A percentile compares a stretch with the other conserved stretches of the same genome.
These are phyloP conservation scores for Rhea americana DNA, from an alignment of 2,113 vertebrate genomes.

Conservation along the genomic window DNA sequence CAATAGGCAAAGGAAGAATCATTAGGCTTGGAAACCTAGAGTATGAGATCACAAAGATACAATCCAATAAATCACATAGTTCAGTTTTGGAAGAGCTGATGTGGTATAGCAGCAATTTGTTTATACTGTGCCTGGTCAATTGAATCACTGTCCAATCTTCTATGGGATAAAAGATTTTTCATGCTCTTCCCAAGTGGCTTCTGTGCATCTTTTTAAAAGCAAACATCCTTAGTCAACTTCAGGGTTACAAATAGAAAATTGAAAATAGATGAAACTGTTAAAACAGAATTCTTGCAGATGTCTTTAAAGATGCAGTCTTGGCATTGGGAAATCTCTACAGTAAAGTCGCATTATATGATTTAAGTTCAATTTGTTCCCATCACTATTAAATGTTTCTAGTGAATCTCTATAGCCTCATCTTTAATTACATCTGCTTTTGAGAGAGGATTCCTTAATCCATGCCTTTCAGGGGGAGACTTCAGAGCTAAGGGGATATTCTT, in stretches of 20 bases:
- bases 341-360: constrained; percentile 1
- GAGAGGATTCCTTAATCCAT: constrained; percentile 6
- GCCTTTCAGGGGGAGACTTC: not conserved
- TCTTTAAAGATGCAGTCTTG: constrained; percentile 3
- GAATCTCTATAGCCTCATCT: not conserved
- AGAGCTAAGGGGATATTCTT: not conserved
- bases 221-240: not conserved
- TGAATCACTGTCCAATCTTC: not conserved
- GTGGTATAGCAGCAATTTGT: not conserved
- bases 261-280: constrained; percentile 32
- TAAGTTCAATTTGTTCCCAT: not conserved
- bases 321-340: not conserved
- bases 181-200: not conserved
- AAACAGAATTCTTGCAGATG: constrained; percentile 30
- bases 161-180: not conserved
- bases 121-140: not conserved
- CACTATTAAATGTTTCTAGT: not conserved
- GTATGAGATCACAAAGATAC: constrained; percentile 32
- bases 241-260: constrained; percentile 2
- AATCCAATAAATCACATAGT: constrained; percentile 35
- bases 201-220: not conserved
- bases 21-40: constrained; percentile 34
- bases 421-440: not conserved
- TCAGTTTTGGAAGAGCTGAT: not conserved
- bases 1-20: not conserved